Evolutionary conservation across 2,888 invertebrate species (phyloP), one percentile per base, ranked within the genome.

Genomic region (Scelioninae gen. 1): DNA sequence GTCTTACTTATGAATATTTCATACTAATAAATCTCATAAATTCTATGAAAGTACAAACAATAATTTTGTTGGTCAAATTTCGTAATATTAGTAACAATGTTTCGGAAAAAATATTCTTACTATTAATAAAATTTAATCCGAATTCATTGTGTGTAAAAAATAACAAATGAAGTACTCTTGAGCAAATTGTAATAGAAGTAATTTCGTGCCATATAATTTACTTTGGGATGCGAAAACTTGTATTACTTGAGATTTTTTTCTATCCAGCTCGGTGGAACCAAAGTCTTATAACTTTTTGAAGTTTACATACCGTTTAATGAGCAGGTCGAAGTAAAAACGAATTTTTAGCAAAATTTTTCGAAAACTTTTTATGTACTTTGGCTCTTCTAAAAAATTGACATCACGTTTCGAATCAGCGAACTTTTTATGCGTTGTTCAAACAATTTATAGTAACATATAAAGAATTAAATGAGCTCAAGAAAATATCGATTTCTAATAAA

Each of bases 291-390:
- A 65, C 11, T 65, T 65, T 65, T 16, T 65, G 63, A 65, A 51
- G 49, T 65, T 65, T 65, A 65, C 51, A 51, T 51, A 31, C 63
- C 34, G 49, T 51, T 65, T 65, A 65, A 65, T 65, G 49, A 65
- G 49, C 23, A 16, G 34, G 49, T 51, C 38, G 4, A 4, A 65
- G 49, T 49, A 49, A 65, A 63, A 65, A 65, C 49, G 32, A 23
- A 2, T 23, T 23, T 23, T 23, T 23, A 23, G 23, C 23, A 23
- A 23, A 23, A 23, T 23, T 23, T 23, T 23, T 23, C 23, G 23
- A 23, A 23, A 23, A 23, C 23, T 23, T 23, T 23, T 23, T 23
- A 23, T 23, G 23, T 23, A 23, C 23, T 23, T 23, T 23, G 23
- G 23, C 23, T 23, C 23, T 23, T 4, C 23, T 23, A 23, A 23